These are phyloP conservation scores for Drosophila neocordata DNA, from an alignment of 1,140 invertebrate species.

Conservation along the genomic window DNA sequence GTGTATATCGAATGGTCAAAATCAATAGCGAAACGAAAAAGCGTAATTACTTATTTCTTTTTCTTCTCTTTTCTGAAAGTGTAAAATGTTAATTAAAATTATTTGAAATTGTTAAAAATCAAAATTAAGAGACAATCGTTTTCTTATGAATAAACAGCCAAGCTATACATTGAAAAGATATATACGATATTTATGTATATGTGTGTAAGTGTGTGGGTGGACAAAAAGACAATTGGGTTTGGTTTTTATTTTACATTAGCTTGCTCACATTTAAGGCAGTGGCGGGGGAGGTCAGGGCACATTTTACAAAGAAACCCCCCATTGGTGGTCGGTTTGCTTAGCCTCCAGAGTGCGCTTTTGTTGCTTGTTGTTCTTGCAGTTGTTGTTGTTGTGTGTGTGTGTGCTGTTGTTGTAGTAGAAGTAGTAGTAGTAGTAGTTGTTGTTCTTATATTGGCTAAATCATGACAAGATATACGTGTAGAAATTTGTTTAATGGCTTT, in stretches of 20 bases:
- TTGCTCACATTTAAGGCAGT: conserved; percentile 69
- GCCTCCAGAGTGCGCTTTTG: conserved; percentile 49
- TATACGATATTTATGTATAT: conserved; percentile 26
- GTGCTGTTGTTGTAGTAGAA: conserved; percentile 39
- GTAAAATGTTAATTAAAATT: conserved; percentile 56
- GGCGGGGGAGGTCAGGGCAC: conserved; percentile 22
- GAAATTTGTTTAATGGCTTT: conserved; percentile 53
- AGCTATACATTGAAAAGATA: conserved; percentile 44
- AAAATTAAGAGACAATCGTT: conserved; percentile 23
- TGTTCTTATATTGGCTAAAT: conserved; percentile 8
- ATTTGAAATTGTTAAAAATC: conserved; percentile 22
- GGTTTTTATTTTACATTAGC: conserved; percentile 41
- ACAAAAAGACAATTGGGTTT: conserved; percentile 56
- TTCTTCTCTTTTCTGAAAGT: conserved; percentile 81
- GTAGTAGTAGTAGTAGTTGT: conserved; percentile 19
- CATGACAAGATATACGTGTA: conserved; percentile 31
- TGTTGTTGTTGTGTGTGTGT: conserved; percentile 16
- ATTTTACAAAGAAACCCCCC: conserved; percentile 38
- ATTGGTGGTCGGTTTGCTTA: conserved; percentile 11
- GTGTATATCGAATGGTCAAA: conserved; percentile 54
- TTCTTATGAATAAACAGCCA: conserved; percentile 44
- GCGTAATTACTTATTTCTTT: conserved; percentile 76
- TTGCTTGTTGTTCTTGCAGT: conserved; percentile 36
- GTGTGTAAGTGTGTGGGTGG: neutral
- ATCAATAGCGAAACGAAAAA: conserved; percentile 72